Base-by-base conservation (phyloP, 2,797 vertebrate genomes). In the Eutrigla gurnardus region DNA sequence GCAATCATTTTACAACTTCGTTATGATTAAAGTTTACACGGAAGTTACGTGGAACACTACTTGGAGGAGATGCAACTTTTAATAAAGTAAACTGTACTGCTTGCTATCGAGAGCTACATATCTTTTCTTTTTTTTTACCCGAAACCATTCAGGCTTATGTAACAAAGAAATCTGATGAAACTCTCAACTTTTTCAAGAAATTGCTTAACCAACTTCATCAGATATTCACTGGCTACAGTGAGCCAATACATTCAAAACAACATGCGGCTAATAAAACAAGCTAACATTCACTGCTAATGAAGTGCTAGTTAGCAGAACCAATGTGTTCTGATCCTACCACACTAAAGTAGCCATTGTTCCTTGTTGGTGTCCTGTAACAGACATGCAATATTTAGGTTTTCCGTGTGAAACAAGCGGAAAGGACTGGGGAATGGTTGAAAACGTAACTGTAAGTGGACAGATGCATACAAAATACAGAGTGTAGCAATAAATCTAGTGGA, bases 351-450 rank as follows among this genome's bases (percentile, higher is more conserved):
- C 33, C 9, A 37, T 60, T 55, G 18, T 58, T 46, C 9, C 17
- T 32, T 40, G 50, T 13, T 17, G 9, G 9, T 57, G 17, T 14
- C n/a, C n/a, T 73, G 6, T 54, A 52, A 73, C 50, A 57, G 10
- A 35, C 18, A 52, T 62, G 7, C n/a, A 63, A 42, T n/a, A 62
- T 15, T 67, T 6, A 15, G 15, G 13, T 65, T 55, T 9, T 14
- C 62, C 13, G 43, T 62, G 9, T 43, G 13, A 75, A 76, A 33
- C 35, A 39, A 49, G 17, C 36, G 40, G 32, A 65, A 37, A 33
- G 5, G 65, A 18, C n/a, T 46, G 17, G 4, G 6, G 1, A 62
- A 40, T 60, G 17, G 32, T 6, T 15, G 4, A 76, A 77, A 74
- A 39, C 25, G 12, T 49, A 18, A 52, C 18, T 25, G n/a, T 10